Evolutionary conservation across 2,888 invertebrate genomes (phyloP).

Genomic region (Tenthredo scrophulariae): DNA sequence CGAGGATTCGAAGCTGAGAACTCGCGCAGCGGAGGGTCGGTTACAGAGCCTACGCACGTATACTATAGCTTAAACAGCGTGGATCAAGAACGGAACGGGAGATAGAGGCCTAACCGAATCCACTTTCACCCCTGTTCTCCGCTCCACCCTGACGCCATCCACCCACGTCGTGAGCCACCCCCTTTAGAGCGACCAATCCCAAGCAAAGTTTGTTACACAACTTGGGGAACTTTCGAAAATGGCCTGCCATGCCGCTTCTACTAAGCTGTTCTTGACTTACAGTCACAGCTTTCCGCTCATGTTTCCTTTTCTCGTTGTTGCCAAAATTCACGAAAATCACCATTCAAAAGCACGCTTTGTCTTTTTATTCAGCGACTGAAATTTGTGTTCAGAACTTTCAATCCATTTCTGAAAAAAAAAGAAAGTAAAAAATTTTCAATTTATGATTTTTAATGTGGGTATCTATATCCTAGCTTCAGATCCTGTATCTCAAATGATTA

Average conservation of each 20-base stretch:
- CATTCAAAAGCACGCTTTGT: neutral
- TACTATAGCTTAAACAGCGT: conserved; percentile 46
- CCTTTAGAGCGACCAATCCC: conserved; percentile 77
- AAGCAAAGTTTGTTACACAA: conserved; percentile 77
- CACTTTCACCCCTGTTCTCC: conserved; percentile 67
- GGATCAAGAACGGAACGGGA: conserved; percentile 55
- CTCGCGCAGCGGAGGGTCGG: conserved; percentile 55
- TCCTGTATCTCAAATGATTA: conserved; percentile 13
- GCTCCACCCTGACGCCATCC: conserved; percentile 60
- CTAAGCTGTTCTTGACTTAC: conserved; percentile 33
- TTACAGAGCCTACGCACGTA: conserved; percentile 54
- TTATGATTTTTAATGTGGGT: too few species aligned
- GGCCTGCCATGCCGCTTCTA: conserved; percentile 60
- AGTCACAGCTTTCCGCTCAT: neutral
- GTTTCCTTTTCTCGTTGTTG: neutral
- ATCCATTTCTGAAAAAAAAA: too few species aligned
- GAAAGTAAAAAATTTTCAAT: too few species aligned
- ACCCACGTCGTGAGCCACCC: conserved; percentile 62
- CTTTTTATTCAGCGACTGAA: neutral
- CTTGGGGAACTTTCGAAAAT: conserved; percentile 74
- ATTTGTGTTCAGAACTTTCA: neutral
- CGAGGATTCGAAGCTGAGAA: conserved; percentile 50
- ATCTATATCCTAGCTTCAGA: neutral
- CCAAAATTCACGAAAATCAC: neutral
- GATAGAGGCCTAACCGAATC: conserved; percentile 76